A percentile compares a stretch with the other conserved stretches of the same genome.
Conservation (phyloP, 2,888 invertebrate genomes). For the Leptogaster cylindrica region DNA sequence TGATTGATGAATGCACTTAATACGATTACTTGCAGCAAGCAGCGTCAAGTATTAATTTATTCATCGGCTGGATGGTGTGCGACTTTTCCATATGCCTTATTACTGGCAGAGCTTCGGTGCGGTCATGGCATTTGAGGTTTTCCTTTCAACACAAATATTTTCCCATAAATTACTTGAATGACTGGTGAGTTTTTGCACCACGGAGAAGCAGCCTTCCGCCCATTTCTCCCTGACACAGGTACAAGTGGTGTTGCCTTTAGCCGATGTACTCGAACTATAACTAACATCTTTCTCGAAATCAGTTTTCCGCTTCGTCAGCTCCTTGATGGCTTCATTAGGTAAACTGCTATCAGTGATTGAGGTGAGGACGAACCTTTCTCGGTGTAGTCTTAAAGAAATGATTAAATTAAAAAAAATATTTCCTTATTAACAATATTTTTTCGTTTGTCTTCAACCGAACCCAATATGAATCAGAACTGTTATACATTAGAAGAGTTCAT, state of each 20-base stretch:
- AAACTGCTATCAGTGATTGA: too few relatives aligned
- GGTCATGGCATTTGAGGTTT: neutral
- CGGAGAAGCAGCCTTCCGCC: neutral
- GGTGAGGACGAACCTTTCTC: too few relatives aligned
- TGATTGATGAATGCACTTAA: constrained; percentile 48
- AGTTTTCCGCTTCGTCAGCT: constrained; percentile 29
- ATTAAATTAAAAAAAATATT: too few relatives aligned
- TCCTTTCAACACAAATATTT: constrained; percentile 31
- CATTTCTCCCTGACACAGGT: neutral
- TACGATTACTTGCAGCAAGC: constrained; percentile 44
- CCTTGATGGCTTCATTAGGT: constrained; percentile 3
- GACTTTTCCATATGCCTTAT: constrained; percentile 3
- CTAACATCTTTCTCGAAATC: constrained; percentile 33
- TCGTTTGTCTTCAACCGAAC: too few relatives aligned
- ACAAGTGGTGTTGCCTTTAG: neutral
- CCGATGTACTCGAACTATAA: constrained; percentile 13
- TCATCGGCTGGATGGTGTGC: constrained; percentile 40
- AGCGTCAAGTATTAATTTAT: constrained; percentile 46
- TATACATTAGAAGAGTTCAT: too few relatives aligned
- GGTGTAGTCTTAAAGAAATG: too few relatives aligned
- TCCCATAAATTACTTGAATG: constrained; percentile 39
- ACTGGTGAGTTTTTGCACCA: constrained; percentile 19
- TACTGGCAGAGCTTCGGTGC: neutral
- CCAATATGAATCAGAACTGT: too few relatives aligned
- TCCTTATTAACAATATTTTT: too few relatives aligned